Conservation (phyloP, 2,888 invertebrate species). For the Nysson spinosus region DNA sequence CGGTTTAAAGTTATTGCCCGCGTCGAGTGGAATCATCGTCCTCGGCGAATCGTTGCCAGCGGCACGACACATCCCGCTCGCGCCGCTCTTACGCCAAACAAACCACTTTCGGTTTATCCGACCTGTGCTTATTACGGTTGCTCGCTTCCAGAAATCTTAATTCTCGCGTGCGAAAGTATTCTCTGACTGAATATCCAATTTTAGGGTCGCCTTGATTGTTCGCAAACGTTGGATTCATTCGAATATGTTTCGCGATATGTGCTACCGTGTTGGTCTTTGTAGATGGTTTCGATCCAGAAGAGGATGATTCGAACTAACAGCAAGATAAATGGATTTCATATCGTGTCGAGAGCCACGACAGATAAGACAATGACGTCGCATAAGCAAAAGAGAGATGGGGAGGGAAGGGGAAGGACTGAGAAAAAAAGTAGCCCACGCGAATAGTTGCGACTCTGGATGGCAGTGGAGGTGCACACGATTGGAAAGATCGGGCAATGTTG, state of each 20-base stretch:
- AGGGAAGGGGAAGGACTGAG: conserved; percentile 33
- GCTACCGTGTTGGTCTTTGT: too few relatives aligned
- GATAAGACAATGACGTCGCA: too few relatives aligned
- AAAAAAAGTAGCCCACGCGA: conserved; percentile 19
- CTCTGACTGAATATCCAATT: too few relatives aligned
- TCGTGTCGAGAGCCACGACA: conserved; percentile 38
- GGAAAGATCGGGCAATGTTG: conserved; percentile 30
- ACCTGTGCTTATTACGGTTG: too few relatives aligned
- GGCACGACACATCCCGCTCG: conserved; percentile 25
- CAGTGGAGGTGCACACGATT: conserved; percentile 43
- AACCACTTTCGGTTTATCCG: conserved; percentile 1
- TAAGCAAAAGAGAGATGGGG: too few relatives aligned
- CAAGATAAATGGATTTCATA: conserved; percentile 61
- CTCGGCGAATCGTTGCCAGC: conserved; percentile 55
- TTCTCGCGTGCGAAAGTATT: too few relatives aligned
- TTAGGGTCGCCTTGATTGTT: too few relatives aligned
- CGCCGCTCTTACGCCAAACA: background rate
- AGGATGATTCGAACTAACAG: conserved; percentile 62
- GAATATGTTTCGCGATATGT: too few relatives aligned
- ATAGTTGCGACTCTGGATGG: conserved; percentile 38
- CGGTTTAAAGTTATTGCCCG: conserved; percentile 72
- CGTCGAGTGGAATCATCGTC: conserved; percentile 70
- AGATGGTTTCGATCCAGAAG: conserved; percentile 47
- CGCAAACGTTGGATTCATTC: too few relatives aligned
- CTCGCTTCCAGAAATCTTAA: too few relatives aligned